These are phyloP conservation scores for Drosophila quadrilineata DNA, from an alignment of 1,140 invertebrate genomes.

Conservation along the genomic window DNA sequence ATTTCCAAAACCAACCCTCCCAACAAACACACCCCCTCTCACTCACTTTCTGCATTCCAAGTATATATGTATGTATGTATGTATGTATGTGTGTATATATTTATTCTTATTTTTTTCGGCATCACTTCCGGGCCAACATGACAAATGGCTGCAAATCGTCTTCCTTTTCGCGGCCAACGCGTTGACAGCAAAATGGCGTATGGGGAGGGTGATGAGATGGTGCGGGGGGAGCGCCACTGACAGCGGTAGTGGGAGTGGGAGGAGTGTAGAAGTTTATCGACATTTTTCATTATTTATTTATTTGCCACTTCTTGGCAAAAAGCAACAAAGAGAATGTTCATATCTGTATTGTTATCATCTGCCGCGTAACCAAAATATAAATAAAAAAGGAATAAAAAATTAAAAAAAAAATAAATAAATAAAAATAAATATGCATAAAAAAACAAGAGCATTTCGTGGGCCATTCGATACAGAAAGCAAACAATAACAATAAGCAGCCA, in stretches of 20 bases:
- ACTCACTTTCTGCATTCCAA: not conserved
- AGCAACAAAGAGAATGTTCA: too few relatives aligned
- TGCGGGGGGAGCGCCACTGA: not conserved
- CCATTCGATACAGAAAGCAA: not conserved
- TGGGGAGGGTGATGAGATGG: not conserved
- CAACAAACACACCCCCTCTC: not conserved
- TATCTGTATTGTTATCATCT: slow-evolving; percentile 7
- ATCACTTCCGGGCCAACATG: slow-evolving; percentile 60
- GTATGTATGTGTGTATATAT: too few relatives aligned
- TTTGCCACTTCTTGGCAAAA: slow-evolving; percentile 49
- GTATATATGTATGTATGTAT: too few relatives aligned
- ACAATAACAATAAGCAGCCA: not conserved
- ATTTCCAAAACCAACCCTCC: too few relatives aligned
- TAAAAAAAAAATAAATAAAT: too few relatives aligned
- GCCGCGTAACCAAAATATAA: too few relatives aligned
- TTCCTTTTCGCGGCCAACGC: slow-evolving; percentile 71
- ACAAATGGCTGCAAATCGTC: slow-evolving; percentile 79
- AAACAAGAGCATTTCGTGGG: not conserved
- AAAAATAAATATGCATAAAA: too few relatives aligned
- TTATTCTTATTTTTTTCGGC: slow-evolving; percentile 18
- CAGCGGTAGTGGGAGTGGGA: not conserved
- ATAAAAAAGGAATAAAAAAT: too few relatives aligned
- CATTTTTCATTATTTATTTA: slow-evolving; percentile 75
- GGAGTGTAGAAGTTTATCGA: slow-evolving; percentile 44
- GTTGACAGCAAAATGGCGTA: slow-evolving; percentile 65